A percentile compares a stretch with the other conserved stretches of the same genome.
Evolutionary conservation across 2,113 vertebrate genomes (phyloP).

Genomic region (Protobothrops flavoviridis): DNA sequence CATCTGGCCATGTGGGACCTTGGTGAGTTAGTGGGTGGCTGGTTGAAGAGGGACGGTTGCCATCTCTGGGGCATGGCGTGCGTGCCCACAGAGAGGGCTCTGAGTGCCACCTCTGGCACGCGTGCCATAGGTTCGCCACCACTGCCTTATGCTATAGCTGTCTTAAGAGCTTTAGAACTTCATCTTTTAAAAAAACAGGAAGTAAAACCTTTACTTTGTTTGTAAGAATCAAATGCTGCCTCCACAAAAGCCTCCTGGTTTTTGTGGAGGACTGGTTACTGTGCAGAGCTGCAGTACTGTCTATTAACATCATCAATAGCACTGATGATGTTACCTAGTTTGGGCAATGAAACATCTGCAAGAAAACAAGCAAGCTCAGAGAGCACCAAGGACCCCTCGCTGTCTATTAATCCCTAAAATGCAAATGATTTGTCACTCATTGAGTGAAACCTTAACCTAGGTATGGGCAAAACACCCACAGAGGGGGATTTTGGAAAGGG

Average conservation of each 20-base stretch:
- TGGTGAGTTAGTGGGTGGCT: too few relatives aligned
- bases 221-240: background rate
- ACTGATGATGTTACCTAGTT: background rate
- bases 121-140: too few relatives aligned
- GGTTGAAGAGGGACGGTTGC: too few relatives aligned
- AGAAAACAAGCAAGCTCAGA: background rate
- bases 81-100: too few relatives aligned
- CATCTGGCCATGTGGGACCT: too few relatives aligned
- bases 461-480: background rate
- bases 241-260: background rate
- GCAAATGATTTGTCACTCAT: background rate
- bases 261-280: background rate
- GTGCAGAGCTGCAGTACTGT: background rate
- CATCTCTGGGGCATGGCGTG: too few relatives aligned
- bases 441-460: background rate
- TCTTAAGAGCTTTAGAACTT: background rate
- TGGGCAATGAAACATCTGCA: background rate
- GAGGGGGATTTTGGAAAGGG: background rate
- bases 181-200: background rate
- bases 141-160: background rate
- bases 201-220: background rate
- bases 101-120: too few relatives aligned
- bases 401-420: background rate
- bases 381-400: background rate
- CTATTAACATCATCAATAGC: background rate